Percentiles rank a stretch among this genome's conserved stretches.
Evolutionary conservation across 2,888 invertebrate genomes (phyloP).

Genomic region (Drosophila atroscutellata): DNA sequence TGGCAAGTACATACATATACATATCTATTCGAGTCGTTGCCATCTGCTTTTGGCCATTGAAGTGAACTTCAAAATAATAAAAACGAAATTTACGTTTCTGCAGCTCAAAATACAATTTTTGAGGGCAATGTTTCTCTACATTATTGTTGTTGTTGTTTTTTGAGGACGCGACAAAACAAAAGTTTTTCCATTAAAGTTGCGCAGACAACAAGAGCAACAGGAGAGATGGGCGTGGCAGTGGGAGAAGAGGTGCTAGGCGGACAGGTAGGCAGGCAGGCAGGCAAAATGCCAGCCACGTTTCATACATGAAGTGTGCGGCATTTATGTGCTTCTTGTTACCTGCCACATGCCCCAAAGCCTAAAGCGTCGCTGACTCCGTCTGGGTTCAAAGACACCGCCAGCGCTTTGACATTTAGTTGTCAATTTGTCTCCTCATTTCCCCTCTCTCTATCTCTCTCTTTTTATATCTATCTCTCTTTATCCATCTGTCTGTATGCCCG

Average conservation of each 20-base stretch:
- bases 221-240: background rate
- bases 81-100: conserved; percentile 64
- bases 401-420: conserved; percentile 52
- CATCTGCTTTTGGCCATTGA: conserved; percentile 24
- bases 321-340: conserved; percentile 79
- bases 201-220: conserved; percentile 48
- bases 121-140: conserved; percentile 34
- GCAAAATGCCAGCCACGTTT: conserved; percentile 39
- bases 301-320: conserved; percentile 57
- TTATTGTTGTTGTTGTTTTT: conserved; percentile 19
- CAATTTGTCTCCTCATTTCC: conserved; percentile 8
- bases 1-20: conserved; percentile 4
- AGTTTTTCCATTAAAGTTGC: conserved; percentile 82
- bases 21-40: conserved; percentile 11
- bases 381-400: conserved; percentile 43
- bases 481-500: background rate
- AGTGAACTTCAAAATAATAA: conserved; percentile 58
- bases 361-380: conserved; percentile 18
- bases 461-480: background rate
- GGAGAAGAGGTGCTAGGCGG: background rate
- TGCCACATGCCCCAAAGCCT: conserved; percentile 38
- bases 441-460: background rate
- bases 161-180: conserved; percentile 71
- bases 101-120: conserved; percentile 52
- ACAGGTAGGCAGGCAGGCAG: background rate